These are phyloP conservation scores for Eudasyphora cyanicolor DNA, from an alignment of 2,888 invertebrate species.

Conservation along the genomic window DNA sequence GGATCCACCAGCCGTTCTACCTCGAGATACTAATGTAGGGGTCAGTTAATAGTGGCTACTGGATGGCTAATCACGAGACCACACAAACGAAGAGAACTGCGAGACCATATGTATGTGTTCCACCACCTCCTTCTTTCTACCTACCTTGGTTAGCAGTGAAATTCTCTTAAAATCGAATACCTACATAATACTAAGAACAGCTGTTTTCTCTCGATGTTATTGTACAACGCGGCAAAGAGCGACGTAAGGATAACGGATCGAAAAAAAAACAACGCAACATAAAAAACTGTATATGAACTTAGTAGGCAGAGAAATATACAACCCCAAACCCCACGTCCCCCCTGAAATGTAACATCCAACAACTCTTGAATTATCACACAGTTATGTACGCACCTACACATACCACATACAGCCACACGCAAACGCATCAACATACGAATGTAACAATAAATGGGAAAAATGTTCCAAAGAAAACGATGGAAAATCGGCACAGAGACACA, in stretches of 20 bases:
- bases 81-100: background rate
- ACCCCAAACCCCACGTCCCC: constrained; percentile 44
- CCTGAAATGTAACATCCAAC: too few species aligned
- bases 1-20: too few species aligned
- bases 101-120: constrained; percentile 36
- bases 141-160: background rate
- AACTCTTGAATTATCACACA: background rate
- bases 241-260: constrained; percentile 10
- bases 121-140: too few species aligned
- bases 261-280: constrained; percentile 29
- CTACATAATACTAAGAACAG: constrained; percentile 55
- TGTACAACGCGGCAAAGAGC: constrained; percentile 58
- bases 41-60: too few species aligned
- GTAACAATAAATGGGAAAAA: constrained; percentile 47
- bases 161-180: constrained; percentile 6
- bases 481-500: constrained; percentile 78
- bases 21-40: too few species aligned
- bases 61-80: too few species aligned
- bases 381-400: background rate
- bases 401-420: background rate
- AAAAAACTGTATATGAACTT: constrained; percentile 57
- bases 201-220: constrained; percentile 50
- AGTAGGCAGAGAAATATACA: constrained; percentile 37
- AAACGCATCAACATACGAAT: background rate
- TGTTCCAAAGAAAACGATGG: constrained; percentile 43